Conservation (phyloP, 2,888 invertebrate genomes). For the Beris morrisii region DNA sequence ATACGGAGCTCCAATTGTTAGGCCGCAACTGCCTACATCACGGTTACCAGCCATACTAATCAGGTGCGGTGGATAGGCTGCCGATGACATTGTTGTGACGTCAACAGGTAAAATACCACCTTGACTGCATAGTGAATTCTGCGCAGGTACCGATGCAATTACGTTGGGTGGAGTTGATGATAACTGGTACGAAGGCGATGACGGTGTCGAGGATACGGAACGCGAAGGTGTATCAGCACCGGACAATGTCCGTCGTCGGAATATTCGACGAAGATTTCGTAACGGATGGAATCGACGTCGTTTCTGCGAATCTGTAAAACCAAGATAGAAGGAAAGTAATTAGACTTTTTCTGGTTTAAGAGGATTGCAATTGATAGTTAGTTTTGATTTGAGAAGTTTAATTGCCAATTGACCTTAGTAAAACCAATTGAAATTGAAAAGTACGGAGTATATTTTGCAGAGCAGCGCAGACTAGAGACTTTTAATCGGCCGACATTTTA, state of each 20-base stretch:
- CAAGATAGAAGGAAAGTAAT: background rate
- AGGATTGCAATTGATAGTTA: too few species aligned
- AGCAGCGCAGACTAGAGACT: background rate
- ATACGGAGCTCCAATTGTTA: constrained; percentile 24
- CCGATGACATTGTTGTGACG: constrained; percentile 35
- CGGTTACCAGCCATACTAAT: constrained; percentile 43
- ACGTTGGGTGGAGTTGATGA: constrained; percentile 26
- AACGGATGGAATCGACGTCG: constrained; percentile 55
- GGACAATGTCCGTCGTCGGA: constrained; percentile 54
- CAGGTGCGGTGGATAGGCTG: constrained; percentile 14
- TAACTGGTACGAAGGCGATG: constrained; percentile 44
- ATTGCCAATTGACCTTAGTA: too few species aligned
- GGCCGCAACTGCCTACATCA: constrained; percentile 41
- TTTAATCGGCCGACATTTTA: too few species aligned
- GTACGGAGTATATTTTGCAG: background rate
- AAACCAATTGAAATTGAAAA: constrained; percentile 4
- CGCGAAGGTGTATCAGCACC: constrained; percentile 44
- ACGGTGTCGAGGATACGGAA: constrained; percentile 41
- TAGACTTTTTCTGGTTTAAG: too few species aligned
- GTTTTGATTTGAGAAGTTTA: too few species aligned
- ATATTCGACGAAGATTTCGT: constrained; percentile 55
- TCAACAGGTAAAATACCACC: constrained; percentile 37
- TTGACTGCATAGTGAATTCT: constrained; percentile 19
- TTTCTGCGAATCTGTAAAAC: constrained; percentile 51
- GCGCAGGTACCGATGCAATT: constrained; percentile 39